phyloP scores from a whole-genome alignment of 2,797 vertebrate genomes.

The Leptoclinus maculatus region DNA sequence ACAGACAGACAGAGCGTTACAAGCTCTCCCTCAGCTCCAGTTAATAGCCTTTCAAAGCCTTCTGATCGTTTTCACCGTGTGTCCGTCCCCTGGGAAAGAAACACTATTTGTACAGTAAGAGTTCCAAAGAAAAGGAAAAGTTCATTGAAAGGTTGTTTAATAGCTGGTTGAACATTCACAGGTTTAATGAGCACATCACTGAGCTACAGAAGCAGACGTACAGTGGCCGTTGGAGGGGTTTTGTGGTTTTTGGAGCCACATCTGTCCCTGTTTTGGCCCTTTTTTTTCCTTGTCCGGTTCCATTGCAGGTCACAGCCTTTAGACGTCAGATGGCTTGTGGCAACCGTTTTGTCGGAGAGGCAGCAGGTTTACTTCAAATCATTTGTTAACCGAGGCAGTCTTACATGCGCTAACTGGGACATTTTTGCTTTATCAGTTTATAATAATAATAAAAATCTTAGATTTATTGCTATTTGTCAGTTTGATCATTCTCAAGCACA shows the following conservation, averaged over 20 bases:
- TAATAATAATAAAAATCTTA: not conserved
- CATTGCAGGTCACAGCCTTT: slow-evolving; percentile 30
- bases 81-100: slow-evolving; percentile 22
- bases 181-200: slow-evolving; percentile 38
- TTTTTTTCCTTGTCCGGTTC: slow-evolving; percentile 1
- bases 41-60: slow-evolving; percentile 57
- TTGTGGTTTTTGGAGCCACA: slow-evolving; percentile 36
- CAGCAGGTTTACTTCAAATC: not conserved
- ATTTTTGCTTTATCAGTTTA: not conserved
- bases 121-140: slow-evolving; percentile 36
- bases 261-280: slow-evolving; percentile 31
- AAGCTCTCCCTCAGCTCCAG: slow-evolving; percentile 55
- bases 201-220: slow-evolving; percentile 16
- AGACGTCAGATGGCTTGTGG: not conserved
- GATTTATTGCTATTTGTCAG: slow-evolving; percentile 17
- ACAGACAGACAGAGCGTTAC: slow-evolving; percentile 64
- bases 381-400: not conserved
- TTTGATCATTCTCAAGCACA: slow-evolving; percentile 16
- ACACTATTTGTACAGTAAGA: slow-evolving; percentile 46
- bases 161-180: slow-evolving; percentile 48
- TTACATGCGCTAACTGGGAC: not conserved
- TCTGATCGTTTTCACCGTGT: slow-evolving; percentile 23
- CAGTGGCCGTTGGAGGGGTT: slow-evolving; percentile 19
- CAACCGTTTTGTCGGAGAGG: slow-evolving; percentile 9
- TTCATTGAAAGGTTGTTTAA: slow-evolving; percentile 48